A percentile compares a stretch with the other conserved stretches of the same genome.
These are phyloP conservation scores for Hydropotes inermis DNA, from an alignment of 2,113 vertebrate genomes.

Conservation along the genomic window DNA sequence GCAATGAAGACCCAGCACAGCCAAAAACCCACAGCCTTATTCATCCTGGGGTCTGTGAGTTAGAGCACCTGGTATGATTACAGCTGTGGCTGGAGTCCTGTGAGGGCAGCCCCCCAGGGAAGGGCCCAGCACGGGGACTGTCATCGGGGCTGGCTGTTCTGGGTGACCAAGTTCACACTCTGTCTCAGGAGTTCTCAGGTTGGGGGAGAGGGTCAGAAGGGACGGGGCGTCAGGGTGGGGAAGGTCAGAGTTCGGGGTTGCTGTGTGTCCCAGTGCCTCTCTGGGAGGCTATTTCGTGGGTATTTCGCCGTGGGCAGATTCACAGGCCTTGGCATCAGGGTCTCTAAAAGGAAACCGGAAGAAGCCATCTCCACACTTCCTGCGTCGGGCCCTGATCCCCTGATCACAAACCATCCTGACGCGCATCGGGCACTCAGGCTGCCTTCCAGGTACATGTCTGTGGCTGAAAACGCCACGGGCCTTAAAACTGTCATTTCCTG, in stretches of 20 bases:
- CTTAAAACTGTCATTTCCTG: background rate
- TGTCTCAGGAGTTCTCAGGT: background rate
- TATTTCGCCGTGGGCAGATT: background rate
- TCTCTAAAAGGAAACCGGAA: background rate
- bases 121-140: no score
- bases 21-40: background rate
- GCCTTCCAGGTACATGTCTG: background rate
- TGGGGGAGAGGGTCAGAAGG: no score
- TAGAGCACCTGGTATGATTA: fast-evolving
- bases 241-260: background rate
- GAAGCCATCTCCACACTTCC: fast-evolving
- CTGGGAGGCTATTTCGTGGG: fast-evolving
- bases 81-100: fast-evolving
- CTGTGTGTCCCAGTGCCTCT: background rate
- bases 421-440: fast-evolving
- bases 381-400: fast-evolving
- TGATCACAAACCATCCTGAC: background rate
- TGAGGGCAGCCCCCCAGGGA: fast-evolving
- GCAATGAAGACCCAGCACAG: background rate
- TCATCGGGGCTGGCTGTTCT: background rate
- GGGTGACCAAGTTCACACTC: background rate
- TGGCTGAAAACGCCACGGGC: slow-evolving; percentile 21
- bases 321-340: background rate
- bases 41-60: background rate
- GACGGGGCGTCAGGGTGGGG: background rate